Conservation (phyloP, 2,113 vertebrate genomes). For the Tinamus guttatus region DNA sequence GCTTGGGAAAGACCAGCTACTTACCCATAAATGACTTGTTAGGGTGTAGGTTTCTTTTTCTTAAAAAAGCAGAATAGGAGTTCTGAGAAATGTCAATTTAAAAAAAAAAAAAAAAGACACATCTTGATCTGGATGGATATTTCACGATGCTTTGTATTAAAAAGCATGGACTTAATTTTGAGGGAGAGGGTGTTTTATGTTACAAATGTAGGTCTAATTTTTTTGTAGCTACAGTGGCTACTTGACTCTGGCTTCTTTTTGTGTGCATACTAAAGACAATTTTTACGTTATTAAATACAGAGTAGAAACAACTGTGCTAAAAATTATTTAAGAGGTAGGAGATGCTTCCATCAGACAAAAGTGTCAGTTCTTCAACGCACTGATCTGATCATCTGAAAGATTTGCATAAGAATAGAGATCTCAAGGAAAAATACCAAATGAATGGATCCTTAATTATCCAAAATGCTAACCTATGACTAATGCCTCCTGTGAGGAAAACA, state of each 20-base stretch:
- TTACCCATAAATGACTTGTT: neutral
- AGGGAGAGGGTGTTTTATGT: neutral
- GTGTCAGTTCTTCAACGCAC: neutral
- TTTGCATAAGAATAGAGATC: conserved; percentile 24
- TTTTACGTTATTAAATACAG: neutral
- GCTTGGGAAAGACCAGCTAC: neutral
- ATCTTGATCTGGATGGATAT: neutral
- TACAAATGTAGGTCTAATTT: neutral
- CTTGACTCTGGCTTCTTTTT: neutral
- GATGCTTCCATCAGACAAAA: conserved; percentile 17
- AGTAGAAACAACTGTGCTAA: neutral
- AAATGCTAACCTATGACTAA: conserved; percentile 43
- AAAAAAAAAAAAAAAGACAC: neutral
- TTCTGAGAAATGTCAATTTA: neutral
- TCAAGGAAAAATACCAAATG: conserved; percentile 1
- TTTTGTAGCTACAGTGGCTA: neutral
- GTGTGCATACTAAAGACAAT: neutral
- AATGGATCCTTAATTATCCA: conserved; percentile 20
- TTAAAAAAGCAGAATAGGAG: neutral
- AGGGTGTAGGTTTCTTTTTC: neutral
- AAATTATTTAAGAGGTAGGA: neutral
- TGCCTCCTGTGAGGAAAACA: neutral
- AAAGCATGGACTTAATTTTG: neutral
- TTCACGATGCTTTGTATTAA: neutral
- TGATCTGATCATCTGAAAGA: neutral